phyloP scores from a whole-genome alignment of 2,888 invertebrate genomes.

The Siphlonurus alternatus region DNA sequence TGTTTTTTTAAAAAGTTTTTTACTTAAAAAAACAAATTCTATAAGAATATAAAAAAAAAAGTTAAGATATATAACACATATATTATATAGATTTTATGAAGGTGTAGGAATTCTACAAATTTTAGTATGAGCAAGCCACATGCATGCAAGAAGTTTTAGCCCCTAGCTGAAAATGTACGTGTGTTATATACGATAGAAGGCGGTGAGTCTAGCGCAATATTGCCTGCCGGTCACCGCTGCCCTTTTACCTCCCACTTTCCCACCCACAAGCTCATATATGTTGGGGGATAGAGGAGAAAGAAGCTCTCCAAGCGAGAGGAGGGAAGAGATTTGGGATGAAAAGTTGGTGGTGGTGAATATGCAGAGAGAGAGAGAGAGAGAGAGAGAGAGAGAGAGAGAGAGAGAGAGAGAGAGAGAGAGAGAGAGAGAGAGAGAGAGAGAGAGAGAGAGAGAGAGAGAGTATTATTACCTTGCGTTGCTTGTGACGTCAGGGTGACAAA shows the following conservation, averaged over 20 bases:
- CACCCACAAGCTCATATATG: not conserved
- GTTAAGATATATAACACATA: too few relatives aligned
- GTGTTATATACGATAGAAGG: too few relatives aligned
- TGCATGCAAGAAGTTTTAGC: too few relatives aligned
- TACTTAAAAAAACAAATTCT: too few relatives aligned
- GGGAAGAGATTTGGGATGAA: not conserved
- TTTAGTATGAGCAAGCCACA: too few relatives aligned
- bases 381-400: not conserved
- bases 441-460: not conserved
- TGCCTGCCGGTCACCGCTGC: not conserved
- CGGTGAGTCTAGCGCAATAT: not conserved
- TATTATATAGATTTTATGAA: too few relatives aligned
- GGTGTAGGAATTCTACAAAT: too few relatives aligned
- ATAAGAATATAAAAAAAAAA: too few relatives aligned
- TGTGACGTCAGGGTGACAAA: not conserved
- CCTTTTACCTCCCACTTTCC: not conserved
- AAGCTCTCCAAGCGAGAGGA: not conserved
- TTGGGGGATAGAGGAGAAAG: not conserved
- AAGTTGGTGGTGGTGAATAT: not conserved
- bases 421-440: not conserved
- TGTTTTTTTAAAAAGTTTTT: too few relatives aligned
- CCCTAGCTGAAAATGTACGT: too few relatives aligned
- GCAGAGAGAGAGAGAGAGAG: not conserved
- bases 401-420: not conserved
- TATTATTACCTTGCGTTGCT: too few relatives aligned